Evolutionary conservation across 2,113 vertebrate species (phyloP).

Genomic region (Podocnemis expansa): DNA sequence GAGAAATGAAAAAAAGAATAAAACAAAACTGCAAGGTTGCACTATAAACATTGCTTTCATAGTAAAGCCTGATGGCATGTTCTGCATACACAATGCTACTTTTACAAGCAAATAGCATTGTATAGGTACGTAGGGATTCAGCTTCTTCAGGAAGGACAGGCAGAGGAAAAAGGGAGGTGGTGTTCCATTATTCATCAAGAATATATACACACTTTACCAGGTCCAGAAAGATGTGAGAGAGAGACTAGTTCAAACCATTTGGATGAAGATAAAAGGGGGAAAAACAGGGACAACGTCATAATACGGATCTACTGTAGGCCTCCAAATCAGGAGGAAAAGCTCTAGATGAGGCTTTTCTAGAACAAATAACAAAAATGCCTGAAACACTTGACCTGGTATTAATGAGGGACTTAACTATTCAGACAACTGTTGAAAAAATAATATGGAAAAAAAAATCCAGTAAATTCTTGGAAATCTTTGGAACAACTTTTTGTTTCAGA

Average conservation of each 20-base stretch:
- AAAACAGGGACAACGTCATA: too few relatives aligned
- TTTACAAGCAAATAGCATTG: not conserved
- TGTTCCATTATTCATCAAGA: too few relatives aligned
- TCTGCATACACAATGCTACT: not conserved
- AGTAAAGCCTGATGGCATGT: not conserved
- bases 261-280: too few relatives aligned
- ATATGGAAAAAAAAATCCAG: not conserved
- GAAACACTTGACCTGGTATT: not conserved
- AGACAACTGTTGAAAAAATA: not conserved
- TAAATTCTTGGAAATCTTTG: not conserved
- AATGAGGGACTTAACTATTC: not conserved
- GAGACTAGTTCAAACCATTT: too few relatives aligned
- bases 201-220: too few relatives aligned
- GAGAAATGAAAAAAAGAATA: not conserved
- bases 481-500: too few relatives aligned
- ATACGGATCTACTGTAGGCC: not conserved
- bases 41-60: not conserved
- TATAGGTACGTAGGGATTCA: too few relatives aligned
- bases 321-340: not conserved
- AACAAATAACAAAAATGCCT: not conserved
- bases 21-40: not conserved
- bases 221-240: too few relatives aligned
- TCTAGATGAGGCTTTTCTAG: not conserved
- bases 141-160: too few relatives aligned
- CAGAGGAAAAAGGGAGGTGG: too few relatives aligned